Conservation (phyloP, 64 coral and sea anemone genomes). For the Montipora sp. region DNA sequence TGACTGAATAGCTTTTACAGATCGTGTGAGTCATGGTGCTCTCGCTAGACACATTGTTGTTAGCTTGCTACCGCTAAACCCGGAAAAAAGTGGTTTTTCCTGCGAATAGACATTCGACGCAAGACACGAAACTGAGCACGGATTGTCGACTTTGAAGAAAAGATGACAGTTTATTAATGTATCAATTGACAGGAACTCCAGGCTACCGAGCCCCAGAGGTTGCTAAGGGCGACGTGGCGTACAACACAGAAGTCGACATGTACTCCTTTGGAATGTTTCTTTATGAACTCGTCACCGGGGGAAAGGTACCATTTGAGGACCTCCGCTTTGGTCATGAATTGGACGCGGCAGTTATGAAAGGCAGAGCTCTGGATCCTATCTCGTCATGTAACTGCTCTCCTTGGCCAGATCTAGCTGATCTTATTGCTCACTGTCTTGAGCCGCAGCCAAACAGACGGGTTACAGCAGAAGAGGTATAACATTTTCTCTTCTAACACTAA, state of each 20-base stretch:
- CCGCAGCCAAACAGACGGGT: constrained; percentile 73
- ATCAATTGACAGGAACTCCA: constrained; percentile 53
- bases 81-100: too few relatives aligned
- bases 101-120: too few relatives aligned
- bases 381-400: constrained; percentile 68
- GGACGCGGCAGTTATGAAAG: constrained; percentile 88
- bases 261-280: constrained; percentile 97
- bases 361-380: constrained; percentile 87
- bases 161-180: background rate
- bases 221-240: constrained; percentile 82
- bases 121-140: too few relatives aligned
- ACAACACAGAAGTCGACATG: constrained; percentile 95
- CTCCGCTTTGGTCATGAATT: constrained; percentile 86
- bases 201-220: constrained; percentile 96
- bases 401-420: constrained; percentile 91
- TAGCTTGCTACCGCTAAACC: too few relatives aligned
- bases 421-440: constrained; percentile 84
- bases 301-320: constrained; percentile 90
- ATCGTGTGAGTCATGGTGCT: too few relatives aligned
- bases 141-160: too few relatives aligned
- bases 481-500: background rate
- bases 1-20: too few relatives aligned
- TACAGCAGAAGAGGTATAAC: constrained; percentile 85
- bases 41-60: too few relatives aligned
- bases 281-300: constrained; percentile 92